Base-by-base conservation (phyloP, 1,140 invertebrate genomes). In the Zaprionus davidi region DNA sequence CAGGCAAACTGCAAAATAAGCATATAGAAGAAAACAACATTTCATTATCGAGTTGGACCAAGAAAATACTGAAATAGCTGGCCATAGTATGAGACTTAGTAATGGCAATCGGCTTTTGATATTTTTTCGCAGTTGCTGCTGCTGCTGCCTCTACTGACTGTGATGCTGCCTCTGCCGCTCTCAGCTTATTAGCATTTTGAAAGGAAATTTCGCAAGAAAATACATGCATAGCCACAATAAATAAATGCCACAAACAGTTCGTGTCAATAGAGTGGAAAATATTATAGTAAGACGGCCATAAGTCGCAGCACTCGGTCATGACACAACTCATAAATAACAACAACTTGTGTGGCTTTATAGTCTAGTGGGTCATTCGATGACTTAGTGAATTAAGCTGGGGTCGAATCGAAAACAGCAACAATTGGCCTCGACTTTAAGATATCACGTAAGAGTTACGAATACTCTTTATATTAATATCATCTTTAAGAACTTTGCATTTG, bases 121-220 rank as follows among this genome's bases (percentile, higher is more conserved):
- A 46, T 44, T 49, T 58, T 58, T 49, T 28, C 17, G 26, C 4
- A 13, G 36, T 34, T 11, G 31, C 31, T 34, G 7, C 7, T 31
- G 31, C 28, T 7, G 28, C 7, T 28, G 26, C 26, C 26, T 28
- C 26, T 28, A 28, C 6, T 7, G 6, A 28, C 26, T 28, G 26
- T 28, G 26, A 6, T 28, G 6, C 26, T 28, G 6, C 26, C 34
- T 36, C 34, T 13, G 20, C 56, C 75, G 55, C 60, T 58, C 24
- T 44, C 49, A 49, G 70, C 81, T 77, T 80, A 83, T 84, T 78
- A 84, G 71, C 73, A 81, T 84, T 80, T 83, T 72, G 56, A 76
- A 65, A 34, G 17, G 31, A 46, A 72, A 57, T 15, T 56, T n/a
- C 20, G 26, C 36, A 53, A 57, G 20, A 51, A 38, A 64, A 53